Percentiles rank a stretch among this genome's conserved stretches.
These are phyloP conservation scores for Sisor rabdophorus DNA, from an alignment of 2,113 vertebrate species.

Conservation along the genomic window DNA sequence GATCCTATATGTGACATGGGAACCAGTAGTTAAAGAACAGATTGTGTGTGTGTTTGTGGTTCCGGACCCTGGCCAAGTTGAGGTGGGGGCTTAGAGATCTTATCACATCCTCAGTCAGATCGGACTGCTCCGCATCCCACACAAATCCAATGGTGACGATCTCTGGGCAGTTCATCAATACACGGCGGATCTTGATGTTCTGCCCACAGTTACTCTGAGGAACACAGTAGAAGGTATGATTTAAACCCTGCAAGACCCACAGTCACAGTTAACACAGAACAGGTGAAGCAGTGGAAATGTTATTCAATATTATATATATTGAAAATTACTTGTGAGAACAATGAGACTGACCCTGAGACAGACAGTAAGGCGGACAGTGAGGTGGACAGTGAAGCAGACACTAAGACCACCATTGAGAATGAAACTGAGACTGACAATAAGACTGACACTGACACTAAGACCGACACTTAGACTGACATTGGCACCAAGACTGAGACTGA, in stretches of 20 bases:
- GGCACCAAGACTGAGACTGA: too few relatives aligned
- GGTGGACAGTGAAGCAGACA: too few relatives aligned
- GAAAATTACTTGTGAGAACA: too few relatives aligned
- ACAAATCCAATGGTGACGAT: conserved; percentile 96
- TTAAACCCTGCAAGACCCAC: neutral
- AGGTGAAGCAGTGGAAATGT: neutral
- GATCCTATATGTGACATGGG: neutral
- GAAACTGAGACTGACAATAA: too few relatives aligned
- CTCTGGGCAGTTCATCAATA: conserved; percentile 97
- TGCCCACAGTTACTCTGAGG: conserved; percentile 92
- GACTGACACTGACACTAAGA: too few relatives aligned
- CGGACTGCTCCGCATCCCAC: conserved; percentile 96
- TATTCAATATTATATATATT: too few relatives aligned
- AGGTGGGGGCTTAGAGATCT: conserved; percentile 83
- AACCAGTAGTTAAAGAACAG: neutral
- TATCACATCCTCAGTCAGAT: conserved; percentile 91
- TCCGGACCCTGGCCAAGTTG: conserved; percentile 83
- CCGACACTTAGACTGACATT: too few relatives aligned
- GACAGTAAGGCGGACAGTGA: too few relatives aligned
- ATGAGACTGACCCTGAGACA: too few relatives aligned
- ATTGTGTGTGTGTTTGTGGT: neutral
- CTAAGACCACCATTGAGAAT: too few relatives aligned
- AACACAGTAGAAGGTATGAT: neutral
- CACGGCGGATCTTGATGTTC: conserved; percentile 92
- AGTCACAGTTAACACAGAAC: neutral